Base-by-base conservation (phyloP, 2,888 invertebrate genomes). In the Drosophila kuntzei region DNA sequence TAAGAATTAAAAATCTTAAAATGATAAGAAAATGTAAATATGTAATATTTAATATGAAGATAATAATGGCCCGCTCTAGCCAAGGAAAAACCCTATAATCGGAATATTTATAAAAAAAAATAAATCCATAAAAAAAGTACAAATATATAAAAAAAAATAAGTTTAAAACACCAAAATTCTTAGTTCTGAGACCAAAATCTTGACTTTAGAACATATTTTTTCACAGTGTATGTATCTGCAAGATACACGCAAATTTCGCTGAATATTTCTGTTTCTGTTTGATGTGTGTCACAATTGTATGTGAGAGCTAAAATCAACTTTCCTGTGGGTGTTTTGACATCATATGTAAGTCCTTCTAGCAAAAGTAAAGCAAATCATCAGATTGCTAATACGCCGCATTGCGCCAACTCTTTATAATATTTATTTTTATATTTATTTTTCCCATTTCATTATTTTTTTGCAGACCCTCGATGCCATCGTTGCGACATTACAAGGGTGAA, bases 401-500 rank as follows among this genome's bases (percentile, higher is more conserved):
- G 51, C 60, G 37, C 46, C 46, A 22, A 27, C 37, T 51, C 11
- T 32, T 37, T 20, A 37, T 16, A 12, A n/a, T 34, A 34, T n/a
- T 4, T 32, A 11, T 27, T 29, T 12, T 34, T 39, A 25, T 12
- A 20, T 25, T 7, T 50, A 32, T 0, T 39, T n/a, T 8, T 25
- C 27, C 29, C 1, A 7, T 32, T 25, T 51, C 4, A 2, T 39
- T 5, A 0, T 22, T 37, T 37, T 7, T 37, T 66, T 70, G 4
- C 72, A 92, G 92, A 82, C 95, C 96, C 2, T 95, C 95, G 37
- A 95, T 95, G 93, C 96, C 96, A 9, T 95, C 95, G 27, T 92
- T 96, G 53, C 94, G 94, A 79, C 95, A 95, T 91, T 96, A 96
- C 90, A 96, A 96, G 84, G 94, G 95, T 82, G 94, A 94, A 65